Base-by-base conservation (phyloP, 2,797 vertebrate genomes). In the Oreochromis grahami region DNA sequence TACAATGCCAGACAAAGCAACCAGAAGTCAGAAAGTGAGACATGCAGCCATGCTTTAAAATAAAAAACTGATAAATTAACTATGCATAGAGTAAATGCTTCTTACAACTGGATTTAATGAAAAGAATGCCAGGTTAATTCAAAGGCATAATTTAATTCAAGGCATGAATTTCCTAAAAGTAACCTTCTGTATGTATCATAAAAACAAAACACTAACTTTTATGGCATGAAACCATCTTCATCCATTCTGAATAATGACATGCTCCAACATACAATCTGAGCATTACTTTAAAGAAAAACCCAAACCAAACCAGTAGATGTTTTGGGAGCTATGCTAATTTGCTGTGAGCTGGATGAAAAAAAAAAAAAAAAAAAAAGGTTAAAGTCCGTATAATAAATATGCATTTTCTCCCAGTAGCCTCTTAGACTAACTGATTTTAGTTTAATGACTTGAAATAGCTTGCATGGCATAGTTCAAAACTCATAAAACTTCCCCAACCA, bases 301-400 rank as follows among this genome's bases (percentile, higher is more conserved):
- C 15, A 17, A 10, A 32, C 12, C 2, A 43, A 10, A 43, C 5
- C 65, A 70, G 14, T 45, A 1, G 14, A 12, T 17, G 8, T 48
- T 72, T 29, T 72, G 21, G 24, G 24, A 72, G 41, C 14, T 43
- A 1, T 45, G n/a, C 21, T 45, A 7, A 72, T 45, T 5, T 72
- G 3, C 9, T 48, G 41, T 48, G 41, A 48, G 24, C 43, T 19
- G 15, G 43, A 19, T 29, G 4, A 11, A 48, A 26, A 26, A 45
- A 72, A 13, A 45, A 34, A 60, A 8, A n/a, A n/a, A 45, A 72
- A 13, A 45, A 34, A 60, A 8, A 0, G 9, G 6, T 45, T 72
- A 29, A 29, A 0, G 68, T 17, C 3, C 0, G 0, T 19, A 72
- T 1, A 5, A 48, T 48, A 5, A 45, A 72, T 8, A 48, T 29